phyloP scores from a whole-genome alignment of 2,888 invertebrate genomes.

The Halocaridina rubra region DNA sequence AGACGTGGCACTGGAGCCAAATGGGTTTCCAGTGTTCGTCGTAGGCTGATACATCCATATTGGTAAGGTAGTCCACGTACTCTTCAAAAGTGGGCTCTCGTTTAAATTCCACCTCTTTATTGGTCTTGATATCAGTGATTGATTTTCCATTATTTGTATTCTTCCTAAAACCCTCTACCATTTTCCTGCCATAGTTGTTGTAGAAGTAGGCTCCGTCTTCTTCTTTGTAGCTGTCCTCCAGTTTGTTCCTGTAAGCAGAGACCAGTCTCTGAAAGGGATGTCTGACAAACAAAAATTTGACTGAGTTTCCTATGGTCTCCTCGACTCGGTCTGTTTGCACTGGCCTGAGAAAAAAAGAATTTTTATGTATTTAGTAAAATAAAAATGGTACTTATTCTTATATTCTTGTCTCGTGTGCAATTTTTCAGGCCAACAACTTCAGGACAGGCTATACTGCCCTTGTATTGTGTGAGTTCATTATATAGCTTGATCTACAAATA shows the following conservation, averaged over 20 bases:
- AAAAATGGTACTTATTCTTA: not conserved
- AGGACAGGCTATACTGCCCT: not conserved
- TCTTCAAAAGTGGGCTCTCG: constrained; percentile 48
- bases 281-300: constrained; percentile 47
- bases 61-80: constrained; percentile 37
- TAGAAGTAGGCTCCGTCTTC: constrained; percentile 50
- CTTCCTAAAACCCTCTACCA: constrained; percentile 28
- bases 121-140: not conserved
- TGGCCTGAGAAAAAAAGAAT: not conserved
- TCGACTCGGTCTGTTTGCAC: constrained; percentile 14
- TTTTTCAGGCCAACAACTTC: not conserved
- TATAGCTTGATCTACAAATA: too few species aligned
- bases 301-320: constrained; percentile 7
- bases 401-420: not conserved
- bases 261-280: constrained; percentile 55
- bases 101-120: not conserved
- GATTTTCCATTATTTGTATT: not conserved
- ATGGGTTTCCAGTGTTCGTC: constrained; percentile 60
- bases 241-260: constrained; percentile 58
- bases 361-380: not conserved
- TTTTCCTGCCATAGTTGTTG: constrained; percentile 42
- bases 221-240: constrained; percentile 27
- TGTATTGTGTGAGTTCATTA: not conserved
- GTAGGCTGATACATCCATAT: constrained; percentile 23
- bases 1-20: constrained; percentile 46